phyloP scores from a whole-genome alignment of 2,888 invertebrate genomes.

The Parasteatoda lunata region DNA sequence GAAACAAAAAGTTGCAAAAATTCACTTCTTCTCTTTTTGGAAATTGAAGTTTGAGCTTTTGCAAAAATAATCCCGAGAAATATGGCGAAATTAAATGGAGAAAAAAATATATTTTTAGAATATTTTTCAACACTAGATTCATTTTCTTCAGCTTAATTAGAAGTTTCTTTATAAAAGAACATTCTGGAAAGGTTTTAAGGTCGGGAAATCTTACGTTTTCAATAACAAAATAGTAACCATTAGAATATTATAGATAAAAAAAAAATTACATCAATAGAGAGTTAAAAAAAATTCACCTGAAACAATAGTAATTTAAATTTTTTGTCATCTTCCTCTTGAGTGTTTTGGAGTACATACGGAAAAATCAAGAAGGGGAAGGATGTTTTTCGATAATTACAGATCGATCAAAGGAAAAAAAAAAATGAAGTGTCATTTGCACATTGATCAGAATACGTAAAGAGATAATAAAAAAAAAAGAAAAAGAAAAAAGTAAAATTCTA shows the following conservation, averaged over 20 bases:
- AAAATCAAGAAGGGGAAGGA: constrained; percentile 39
- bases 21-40: too few relatives aligned
- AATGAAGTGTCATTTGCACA: constrained; percentile 64
- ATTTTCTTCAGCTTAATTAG: too few relatives aligned
- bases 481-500: constrained; percentile 6
- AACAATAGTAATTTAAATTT: constrained; percentile 45
- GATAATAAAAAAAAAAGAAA: constrained; percentile 26
- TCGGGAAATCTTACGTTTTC: too few relatives aligned
- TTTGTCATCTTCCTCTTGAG: constrained; percentile 10
- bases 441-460: constrained; percentile 52
- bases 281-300: constrained; percentile 31
- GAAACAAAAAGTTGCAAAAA: too few relatives aligned
- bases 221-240: too few relatives aligned
- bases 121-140: too few relatives aligned
- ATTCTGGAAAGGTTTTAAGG: too few relatives aligned
- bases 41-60: too few relatives aligned
- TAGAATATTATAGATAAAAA: neutral
- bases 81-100: too few relatives aligned
- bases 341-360: constrained; percentile 54
- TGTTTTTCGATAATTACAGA: constrained; percentile 66
- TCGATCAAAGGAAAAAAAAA: constrained; percentile 51
- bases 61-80: too few relatives aligned
- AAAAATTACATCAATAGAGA: neutral
- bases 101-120: too few relatives aligned
- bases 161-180: too few relatives aligned